Evolutionary conservation across 1,140 invertebrate species (phyloP), one percentile per base, ranked within the genome.

Genomic region (Palaemon carinicauda): DNA sequence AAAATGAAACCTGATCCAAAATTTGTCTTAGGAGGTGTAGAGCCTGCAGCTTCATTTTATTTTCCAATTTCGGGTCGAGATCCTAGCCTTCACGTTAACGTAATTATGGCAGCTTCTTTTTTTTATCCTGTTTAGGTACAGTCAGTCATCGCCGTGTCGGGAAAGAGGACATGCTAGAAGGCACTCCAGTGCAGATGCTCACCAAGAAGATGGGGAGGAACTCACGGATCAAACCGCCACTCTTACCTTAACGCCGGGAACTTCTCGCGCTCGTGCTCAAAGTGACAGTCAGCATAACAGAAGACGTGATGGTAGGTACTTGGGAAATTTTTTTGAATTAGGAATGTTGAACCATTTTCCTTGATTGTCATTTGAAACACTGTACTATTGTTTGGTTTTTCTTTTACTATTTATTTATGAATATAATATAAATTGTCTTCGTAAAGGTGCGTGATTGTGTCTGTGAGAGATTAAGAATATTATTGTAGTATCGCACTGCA

Each of bases 211-310:
- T 10, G 85, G 80, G 17, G 85, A 87, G 27, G 85, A 87, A 50
- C 78, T 87, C 1, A 87, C 79, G 10, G 79, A 87, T 52, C 85
- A 82, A 51, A 87, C 85, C 51, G 85, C 85, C 0, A 87, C 85
- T 4, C 53, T 87, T 14, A 87, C 85, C 15, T 51, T 87, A 19
- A 87, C 85, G 10, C 81, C 85, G 27, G 71, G 69, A 10, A 77
- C 79, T 3, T 31, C 85, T 41, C 79, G 85, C 7, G 71, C 71
- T n/a, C 69, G 85, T 24, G 80, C 85, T 27, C 85, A 87, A 53
- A 87, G 85, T 82, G 85, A 87, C 52, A 87, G 85, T 73, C 85
- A 87, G 24, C 79, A 81, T 82, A 80, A 87, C 4, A 79, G 85
- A 21, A 71, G 85, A 24, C 29, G 85, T 14, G 85, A 87, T 31